Evolutionary conservation across 1,140 invertebrate species (phyloP), one percentile per base, ranked within the genome.

Genomic region (Trichogramma pretiosum): DNA sequence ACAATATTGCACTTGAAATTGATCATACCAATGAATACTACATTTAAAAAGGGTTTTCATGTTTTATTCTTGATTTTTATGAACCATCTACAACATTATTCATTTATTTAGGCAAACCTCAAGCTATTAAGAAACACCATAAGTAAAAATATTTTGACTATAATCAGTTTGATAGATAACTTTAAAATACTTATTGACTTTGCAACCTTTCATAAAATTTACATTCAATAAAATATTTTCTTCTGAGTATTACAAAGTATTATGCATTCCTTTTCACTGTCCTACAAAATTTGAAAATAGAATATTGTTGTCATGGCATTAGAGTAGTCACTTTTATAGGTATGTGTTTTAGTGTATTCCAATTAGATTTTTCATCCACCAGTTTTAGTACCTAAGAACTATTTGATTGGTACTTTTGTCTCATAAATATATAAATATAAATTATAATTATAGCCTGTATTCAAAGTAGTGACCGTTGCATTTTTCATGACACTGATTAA

Each of bases 361-460:
- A 35, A 36, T 46, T 14, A 46, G 21, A 42, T 33, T 50, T 33
- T 22, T 46, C 46, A 51, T 46, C 13, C 46, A 51, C 49, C 46
- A 51, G 42, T 41, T 51, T 51, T 41, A 41, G 42, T 41, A 51
- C 19, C 22, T 46, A 51, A 46, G 21, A 40, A n/a, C n/a, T n/a
- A 45, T 50, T 50, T 46, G 26, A 50, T 50, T 50, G 40, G 37
- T 50, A 50, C 43, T 40, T 26, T 39, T 50, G 23, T 13, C 41
- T 50, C 23, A 45, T n/a, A n/a, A n/a, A n/a, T n/a, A 50, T 45
- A 50, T 16, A 28, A 35, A 35, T 50, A 50, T 30, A 50, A 50
- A 50, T 45, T 50, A 45, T 38, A 45, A 26, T 45, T 37, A 50
- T 50, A 45, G 33, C 28, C 37, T 11, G 21, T 42, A 35, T 24